phyloP scores from a whole-genome alignment of 2,888 invertebrate genomes.

The Nephrotoma guestfalica region DNA sequence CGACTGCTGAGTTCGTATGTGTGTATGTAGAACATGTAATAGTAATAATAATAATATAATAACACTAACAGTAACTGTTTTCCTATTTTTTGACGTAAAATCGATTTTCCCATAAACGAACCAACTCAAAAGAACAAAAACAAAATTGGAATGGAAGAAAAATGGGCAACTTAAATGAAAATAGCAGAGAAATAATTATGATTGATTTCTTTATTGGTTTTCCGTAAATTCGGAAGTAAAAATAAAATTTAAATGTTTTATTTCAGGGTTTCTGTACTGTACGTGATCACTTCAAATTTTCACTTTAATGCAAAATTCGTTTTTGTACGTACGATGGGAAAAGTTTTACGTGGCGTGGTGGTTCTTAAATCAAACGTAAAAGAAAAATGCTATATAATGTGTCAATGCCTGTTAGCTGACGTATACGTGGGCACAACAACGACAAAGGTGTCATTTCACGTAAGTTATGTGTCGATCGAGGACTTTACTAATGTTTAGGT shows the following conservation, averaged over 20 bases:
- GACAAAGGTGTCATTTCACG: background rate
- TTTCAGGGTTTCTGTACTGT: background rate
- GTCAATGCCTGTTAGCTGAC: background rate
- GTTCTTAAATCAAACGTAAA: background rate
- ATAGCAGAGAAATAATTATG: background rate
- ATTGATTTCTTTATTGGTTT: background rate
- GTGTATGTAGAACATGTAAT: background rate
- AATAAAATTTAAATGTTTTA: background rate
- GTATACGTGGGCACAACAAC: background rate
- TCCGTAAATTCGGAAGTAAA: background rate
- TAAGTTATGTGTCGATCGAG: background rate
- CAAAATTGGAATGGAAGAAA: background rate
- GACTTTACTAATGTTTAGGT: too few species aligned
- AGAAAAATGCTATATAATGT: background rate
- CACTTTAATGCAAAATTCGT: background rate
- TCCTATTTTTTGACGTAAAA: background rate
- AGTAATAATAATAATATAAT: background rate
- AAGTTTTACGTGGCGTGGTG: background rate
- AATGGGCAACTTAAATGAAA: background rate
- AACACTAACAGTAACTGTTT: background rate
- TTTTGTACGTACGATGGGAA: background rate
- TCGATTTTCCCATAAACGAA: background rate
- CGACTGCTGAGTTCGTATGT: background rate
- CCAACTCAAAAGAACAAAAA: background rate
- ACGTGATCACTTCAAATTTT: background rate